phyloP scores from a whole-genome alignment of 1,140 invertebrate genomes.

The Drosophila busckii region DNA sequence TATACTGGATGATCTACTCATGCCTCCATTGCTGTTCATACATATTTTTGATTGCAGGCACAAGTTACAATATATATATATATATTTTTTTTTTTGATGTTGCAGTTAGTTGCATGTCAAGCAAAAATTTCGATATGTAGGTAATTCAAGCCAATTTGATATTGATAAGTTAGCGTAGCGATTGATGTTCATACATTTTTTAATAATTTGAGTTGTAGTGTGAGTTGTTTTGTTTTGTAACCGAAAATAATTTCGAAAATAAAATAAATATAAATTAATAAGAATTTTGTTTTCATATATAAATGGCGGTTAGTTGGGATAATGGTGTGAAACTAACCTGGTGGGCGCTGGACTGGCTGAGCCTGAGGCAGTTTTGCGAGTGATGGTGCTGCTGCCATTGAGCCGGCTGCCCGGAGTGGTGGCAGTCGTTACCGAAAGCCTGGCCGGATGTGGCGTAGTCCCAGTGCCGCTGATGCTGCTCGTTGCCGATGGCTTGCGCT shows the following conservation, averaged over 20 bases:
- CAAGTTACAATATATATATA: slow-evolving; percentile 17
- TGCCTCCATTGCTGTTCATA: slow-evolving; percentile 81
- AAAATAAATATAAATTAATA: slow-evolving; percentile 62
- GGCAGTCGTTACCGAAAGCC: slow-evolving; percentile 79
- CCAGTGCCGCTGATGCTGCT: slow-evolving; percentile 80
- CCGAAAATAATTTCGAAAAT: slow-evolving; percentile 62
- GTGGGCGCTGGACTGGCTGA: slow-evolving; percentile 84
- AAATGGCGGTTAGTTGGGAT: neutral
- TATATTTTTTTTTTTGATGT: slow-evolving; percentile 27
- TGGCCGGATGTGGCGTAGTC: slow-evolving; percentile 80
- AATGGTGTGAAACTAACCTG: slow-evolving; percentile 81
- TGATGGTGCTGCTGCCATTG: slow-evolving; percentile 81
- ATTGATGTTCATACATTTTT: slow-evolving; percentile 15
- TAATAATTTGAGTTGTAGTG: slow-evolving; percentile 35
- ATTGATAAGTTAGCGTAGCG: slow-evolving; percentile 31
- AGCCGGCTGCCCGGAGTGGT: slow-evolving; percentile 77
- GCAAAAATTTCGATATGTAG: slow-evolving; percentile 38
- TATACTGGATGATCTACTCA: slow-evolving; percentile 93
- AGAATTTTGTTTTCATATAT: slow-evolving; percentile 25
- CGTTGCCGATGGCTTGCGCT: slow-evolving; percentile 82
- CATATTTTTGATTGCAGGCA: slow-evolving; percentile 39
- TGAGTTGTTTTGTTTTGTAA: slow-evolving; percentile 50
- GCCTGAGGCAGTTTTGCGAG: slow-evolving; percentile 87
- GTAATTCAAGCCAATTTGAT: slow-evolving; percentile 57
- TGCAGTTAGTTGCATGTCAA: slow-evolving; percentile 61